A percentile compares a stretch with the other conserved stretches of the same genome.
Conservation (phyloP, 2,888 invertebrate species). For the Poecilobothrus nobilitatus region DNA sequence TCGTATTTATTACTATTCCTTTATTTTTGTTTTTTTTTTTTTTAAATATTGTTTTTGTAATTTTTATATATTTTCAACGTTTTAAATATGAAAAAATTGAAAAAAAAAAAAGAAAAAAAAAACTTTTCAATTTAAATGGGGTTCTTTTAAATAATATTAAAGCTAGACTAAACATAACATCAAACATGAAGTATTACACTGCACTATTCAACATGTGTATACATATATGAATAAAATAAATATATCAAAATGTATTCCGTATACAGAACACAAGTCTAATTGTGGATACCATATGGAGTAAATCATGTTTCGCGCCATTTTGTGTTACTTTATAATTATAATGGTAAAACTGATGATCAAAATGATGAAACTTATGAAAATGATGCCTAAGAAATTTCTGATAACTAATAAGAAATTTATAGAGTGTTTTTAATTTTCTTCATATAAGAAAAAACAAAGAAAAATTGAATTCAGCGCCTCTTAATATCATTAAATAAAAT, state of each 20-base stretch:
- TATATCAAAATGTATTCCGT: neutral
- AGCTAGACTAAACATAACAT: neutral
- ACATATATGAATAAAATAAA: no score
- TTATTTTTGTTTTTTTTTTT: neutral
- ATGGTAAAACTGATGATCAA: neutral
- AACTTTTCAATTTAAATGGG: neutral
- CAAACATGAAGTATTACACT: neutral
- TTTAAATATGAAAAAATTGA: neutral
- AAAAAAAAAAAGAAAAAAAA: neutral
- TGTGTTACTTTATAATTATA: neutral
- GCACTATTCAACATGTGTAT: no score
- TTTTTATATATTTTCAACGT: no score
- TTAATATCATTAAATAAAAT: no score
- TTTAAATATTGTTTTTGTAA: no score
- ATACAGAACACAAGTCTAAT: neutral
- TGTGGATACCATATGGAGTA: neutral
- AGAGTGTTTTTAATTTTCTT: no score
- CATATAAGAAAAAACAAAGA: no score
- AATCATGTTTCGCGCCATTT: constrained; percentile 4
- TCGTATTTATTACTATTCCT: neutral
- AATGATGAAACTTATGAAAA: no score
- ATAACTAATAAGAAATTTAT: no score
- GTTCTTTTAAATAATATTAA: neutral
- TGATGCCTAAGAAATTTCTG: no score
- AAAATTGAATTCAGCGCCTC: neutral